These are phyloP conservation scores for Tipula helvola DNA, from an alignment of 2,888 invertebrate species.

Conservation along the genomic window DNA sequence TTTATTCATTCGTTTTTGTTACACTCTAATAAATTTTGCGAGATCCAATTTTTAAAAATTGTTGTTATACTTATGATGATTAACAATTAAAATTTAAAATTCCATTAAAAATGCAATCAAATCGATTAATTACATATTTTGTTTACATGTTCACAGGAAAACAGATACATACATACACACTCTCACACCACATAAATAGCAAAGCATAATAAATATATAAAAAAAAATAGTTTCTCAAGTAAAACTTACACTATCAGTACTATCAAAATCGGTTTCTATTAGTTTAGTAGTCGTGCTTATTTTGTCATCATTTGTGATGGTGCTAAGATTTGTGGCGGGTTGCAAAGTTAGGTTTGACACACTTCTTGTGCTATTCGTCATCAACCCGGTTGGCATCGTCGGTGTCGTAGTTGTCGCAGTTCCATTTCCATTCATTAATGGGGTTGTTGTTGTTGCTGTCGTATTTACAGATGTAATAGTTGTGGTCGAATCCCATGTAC, in stretches of 20 bases:
- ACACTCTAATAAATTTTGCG: background rate
- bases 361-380: constrained; percentile 18
- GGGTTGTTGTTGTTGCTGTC: constrained; percentile 10
- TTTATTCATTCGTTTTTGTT: background rate
- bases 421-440: background rate
- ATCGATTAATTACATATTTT: background rate
- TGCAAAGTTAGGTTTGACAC: background rate
- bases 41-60: background rate
- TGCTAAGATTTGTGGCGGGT: background rate
- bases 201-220: background rate
- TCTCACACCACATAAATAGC: background rate
- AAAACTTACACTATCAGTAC: constrained; percentile 17
- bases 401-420: background rate
- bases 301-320: background rate
- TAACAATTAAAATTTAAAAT: background rate
- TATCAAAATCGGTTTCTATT: constrained; percentile 12
- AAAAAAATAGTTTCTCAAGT: constrained; percentile 7
- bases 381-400: constrained; percentile 13
- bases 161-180: background rate
- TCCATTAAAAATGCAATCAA: background rate
- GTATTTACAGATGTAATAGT: constrained; percentile 7
- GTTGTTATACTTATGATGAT: background rate
- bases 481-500: constrained; percentile 14
- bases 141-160: background rate
- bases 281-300: constrained; percentile 7